Conservation (phyloP, 1,140 invertebrate genomes). For the Callitettix versicolor region DNA sequence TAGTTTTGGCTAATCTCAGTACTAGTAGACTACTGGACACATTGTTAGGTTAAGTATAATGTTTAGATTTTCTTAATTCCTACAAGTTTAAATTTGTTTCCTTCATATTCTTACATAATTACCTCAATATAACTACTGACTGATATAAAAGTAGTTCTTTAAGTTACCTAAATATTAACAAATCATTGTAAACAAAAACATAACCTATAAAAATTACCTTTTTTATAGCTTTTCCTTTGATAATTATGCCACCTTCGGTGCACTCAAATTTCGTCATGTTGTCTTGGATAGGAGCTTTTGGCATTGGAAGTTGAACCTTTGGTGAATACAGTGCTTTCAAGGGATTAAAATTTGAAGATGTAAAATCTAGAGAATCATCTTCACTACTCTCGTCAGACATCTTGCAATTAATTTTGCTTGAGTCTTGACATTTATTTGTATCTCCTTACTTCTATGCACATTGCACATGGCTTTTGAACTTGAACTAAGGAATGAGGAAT, state of each 20-base stretch:
- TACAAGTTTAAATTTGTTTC: too few relatives aligned
- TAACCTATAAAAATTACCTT: neutral
- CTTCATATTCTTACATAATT: too few relatives aligned
- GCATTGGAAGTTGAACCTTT: slow-evolving; percentile 39
- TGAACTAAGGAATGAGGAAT: too few relatives aligned
- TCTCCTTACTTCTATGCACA: neutral
- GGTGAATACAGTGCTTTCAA: slow-evolving; percentile 48
- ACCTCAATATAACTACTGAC: too few relatives aligned
- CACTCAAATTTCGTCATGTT: slow-evolving; percentile 48
- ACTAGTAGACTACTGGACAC: too few relatives aligned
- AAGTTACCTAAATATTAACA: too few relatives aligned
- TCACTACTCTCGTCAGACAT: slow-evolving; percentile 27
- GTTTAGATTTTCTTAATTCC: too few relatives aligned
- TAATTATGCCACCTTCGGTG: slow-evolving; percentile 7
- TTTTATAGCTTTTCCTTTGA: neutral
- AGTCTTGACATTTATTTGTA: neutral
- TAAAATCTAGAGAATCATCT: slow-evolving; percentile 43
- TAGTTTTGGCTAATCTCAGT: too few relatives aligned
- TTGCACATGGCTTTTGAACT: too few relatives aligned
- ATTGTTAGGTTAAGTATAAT: too few relatives aligned
- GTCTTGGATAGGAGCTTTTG: slow-evolving; percentile 45
- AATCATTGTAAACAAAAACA: too few relatives aligned
- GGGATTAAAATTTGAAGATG: slow-evolving; percentile 53
- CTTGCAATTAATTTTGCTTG: slow-evolving; percentile 13
- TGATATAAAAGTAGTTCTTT: too few relatives aligned